Percentiles rank a stretch among this genome's conserved stretches.
Conservation (phyloP, 2,797 vertebrate genomes). For the Gallinago nigripennis region DNA sequence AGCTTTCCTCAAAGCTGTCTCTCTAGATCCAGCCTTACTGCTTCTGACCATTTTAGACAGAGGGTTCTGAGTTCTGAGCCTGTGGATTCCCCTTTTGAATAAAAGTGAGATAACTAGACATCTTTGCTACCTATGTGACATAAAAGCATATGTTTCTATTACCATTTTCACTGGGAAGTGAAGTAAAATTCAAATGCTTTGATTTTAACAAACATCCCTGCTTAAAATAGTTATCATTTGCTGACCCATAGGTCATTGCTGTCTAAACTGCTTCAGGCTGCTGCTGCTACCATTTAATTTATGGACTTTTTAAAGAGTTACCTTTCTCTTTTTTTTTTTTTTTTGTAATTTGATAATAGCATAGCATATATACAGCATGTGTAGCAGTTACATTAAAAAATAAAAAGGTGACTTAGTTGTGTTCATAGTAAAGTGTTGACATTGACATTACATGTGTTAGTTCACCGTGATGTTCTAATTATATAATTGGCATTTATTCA, state of each 20-base stretch:
- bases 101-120: not conserved
- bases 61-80: not conserved
- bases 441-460: not conserved
- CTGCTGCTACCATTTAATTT: not conserved
- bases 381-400: not conserved
- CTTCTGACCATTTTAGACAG: not conserved
- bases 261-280: not conserved
- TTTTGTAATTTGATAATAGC: not conserved
- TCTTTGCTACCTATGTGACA: not conserved
- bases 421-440: not conserved
- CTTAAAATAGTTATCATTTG: not conserved
- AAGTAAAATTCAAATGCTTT: constrained; percentile 19
- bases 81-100: not conserved
- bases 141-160: not conserved
- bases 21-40: not conserved
- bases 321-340: not conserved
- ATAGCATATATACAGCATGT: not conserved
- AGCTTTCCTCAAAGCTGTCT: not conserved
- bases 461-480: not conserved
- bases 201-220: constrained; percentile 2
- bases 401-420: not conserved
- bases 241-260: not conserved
- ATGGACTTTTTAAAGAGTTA: not conserved
- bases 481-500: constrained; percentile 33
- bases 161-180: not conserved